Evolutionary conservation across 2,888 invertebrate species (phyloP).

Genomic region (Neoitamus cyanurus): DNA sequence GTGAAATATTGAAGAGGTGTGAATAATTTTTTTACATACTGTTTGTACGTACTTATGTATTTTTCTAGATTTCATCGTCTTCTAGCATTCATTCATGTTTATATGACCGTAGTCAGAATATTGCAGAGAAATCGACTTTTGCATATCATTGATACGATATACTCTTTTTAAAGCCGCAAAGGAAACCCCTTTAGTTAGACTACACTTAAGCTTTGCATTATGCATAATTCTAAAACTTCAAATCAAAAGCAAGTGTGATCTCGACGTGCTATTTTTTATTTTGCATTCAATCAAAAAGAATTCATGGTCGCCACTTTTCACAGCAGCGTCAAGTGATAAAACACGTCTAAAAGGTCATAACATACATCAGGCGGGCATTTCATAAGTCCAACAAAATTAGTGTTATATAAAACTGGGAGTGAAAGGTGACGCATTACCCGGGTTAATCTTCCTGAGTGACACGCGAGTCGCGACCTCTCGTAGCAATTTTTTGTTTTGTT

Average conservation of each 20-base stretch:
- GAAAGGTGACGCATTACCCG: not conserved
- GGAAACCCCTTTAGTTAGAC: no score
- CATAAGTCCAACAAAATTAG: not conserved
- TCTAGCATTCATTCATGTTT: no score
- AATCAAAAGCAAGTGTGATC: not conserved
- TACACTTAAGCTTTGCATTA: not conserved
- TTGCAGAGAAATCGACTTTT: no score
- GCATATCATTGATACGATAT: no score
- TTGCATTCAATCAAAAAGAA: not conserved
- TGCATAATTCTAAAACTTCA: not conserved
- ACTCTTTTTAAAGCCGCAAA: not conserved
- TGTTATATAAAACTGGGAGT: not conserved
- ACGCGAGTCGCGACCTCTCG: not conserved
- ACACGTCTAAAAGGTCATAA: not conserved
- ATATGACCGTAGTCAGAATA: no score
- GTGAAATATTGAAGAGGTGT: no score
- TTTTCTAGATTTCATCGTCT: no score
- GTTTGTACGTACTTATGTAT: no score
- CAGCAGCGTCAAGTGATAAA: not conserved
- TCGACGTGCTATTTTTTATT: not conserved
- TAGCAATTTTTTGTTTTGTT: not conserved
- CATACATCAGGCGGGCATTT: not conserved
- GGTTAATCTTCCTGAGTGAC: not conserved
- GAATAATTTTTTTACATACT: no score
- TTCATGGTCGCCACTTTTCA: not conserved